Evolutionary conservation across 2,113 vertebrate species (phyloP).

Genomic region (Centrocercus urophasianus): DNA sequence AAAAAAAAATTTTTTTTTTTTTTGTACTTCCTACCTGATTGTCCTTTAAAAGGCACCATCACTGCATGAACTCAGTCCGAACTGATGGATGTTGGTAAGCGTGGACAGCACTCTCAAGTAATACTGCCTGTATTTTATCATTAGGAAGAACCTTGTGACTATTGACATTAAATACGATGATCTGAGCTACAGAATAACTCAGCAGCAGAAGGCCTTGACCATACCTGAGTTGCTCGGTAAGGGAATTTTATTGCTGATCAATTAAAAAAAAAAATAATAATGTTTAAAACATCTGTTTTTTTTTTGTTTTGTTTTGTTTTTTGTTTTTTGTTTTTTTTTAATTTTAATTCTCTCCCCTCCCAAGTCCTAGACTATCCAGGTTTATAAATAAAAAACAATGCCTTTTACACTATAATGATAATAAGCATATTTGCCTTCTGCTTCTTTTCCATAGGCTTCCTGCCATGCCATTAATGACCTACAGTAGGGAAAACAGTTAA

Average conservation of each 20-base stretch:
- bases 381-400: background rate
- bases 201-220: conserved; percentile 81
- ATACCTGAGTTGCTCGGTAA: conserved; percentile 78
- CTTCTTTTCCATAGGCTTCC: background rate
- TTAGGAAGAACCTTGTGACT: conserved; percentile 78
- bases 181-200: conserved; percentile 81
- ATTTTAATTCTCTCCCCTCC: background rate
- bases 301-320: background rate
- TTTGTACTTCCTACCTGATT: background rate
- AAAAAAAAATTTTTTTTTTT: background rate
- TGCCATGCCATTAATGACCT: background rate
- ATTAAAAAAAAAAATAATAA: background rate
- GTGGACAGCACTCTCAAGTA: background rate
- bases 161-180: conserved; percentile 83
- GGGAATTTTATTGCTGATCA: conserved; percentile 23
- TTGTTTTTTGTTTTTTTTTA: too few species aligned
- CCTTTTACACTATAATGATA: background rate
- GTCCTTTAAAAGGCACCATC: background rate
- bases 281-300: background rate
- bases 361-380: accelerated
- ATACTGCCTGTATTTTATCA: conserved; percentile 32
- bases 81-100: background rate
- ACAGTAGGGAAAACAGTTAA: background rate
- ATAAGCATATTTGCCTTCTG: background rate
- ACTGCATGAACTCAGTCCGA: background rate